phyloP scores from a whole-genome alignment of 23 tunicate species.

The Ciona savignyi region DNA sequence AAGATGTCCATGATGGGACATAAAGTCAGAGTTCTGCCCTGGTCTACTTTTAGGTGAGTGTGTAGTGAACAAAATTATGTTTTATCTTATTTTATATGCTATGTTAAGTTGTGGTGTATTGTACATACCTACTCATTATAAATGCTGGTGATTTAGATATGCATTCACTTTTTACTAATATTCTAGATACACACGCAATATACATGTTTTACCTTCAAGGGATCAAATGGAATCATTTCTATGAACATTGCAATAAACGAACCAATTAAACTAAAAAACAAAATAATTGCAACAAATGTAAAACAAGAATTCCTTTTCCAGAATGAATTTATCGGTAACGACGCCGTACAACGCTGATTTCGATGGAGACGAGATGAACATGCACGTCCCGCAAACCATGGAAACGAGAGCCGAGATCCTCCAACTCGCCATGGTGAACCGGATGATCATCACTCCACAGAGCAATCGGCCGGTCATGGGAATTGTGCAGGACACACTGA shows the following conservation, averaged over 20 bases:
- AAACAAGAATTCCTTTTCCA: neutral
- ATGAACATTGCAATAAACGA: no score
- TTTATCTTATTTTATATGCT: neutral
- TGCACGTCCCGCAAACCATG: constrained; percentile 98
- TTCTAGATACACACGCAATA: no score
- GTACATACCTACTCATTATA: no score
- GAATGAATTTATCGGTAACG: constrained; percentile 97
- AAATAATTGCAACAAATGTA: no score
- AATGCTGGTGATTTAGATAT: no score
- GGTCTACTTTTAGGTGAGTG: constrained; percentile 96
- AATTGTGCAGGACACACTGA: constrained; percentile 98
- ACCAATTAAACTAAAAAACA: no score
- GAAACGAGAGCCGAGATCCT: constrained; percentile 97
- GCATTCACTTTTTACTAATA: no score
- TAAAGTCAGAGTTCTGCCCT: constrained; percentile 92
- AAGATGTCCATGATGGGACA: constrained; percentile 99
- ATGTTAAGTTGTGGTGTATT: no score
- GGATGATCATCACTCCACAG: constrained; percentile 95
- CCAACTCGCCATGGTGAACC: constrained; percentile 92
- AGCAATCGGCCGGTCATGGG: constrained; percentile 99
- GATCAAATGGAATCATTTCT: no score
- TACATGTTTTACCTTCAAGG: no score
- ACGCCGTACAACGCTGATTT: constrained; percentile 99
- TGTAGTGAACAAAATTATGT: neutral
- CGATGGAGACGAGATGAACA: constrained; percentile 99